Percentiles rank a stretch among this genome's conserved stretches.
Conservation (phyloP, 64 coral and sea anemone genomes). For the Pachyseris speciosa region DNA sequence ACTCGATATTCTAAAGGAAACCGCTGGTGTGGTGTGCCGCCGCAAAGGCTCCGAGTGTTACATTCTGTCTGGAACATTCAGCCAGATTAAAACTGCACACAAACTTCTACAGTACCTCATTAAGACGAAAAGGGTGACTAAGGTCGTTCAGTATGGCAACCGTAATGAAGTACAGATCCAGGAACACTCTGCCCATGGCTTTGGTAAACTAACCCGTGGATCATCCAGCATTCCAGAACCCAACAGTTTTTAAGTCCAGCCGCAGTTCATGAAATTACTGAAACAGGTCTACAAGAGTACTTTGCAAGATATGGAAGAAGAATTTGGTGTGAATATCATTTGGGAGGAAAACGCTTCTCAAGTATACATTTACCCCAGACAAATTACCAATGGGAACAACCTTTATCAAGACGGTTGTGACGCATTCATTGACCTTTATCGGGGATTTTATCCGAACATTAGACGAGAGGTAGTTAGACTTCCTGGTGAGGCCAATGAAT, state of each 20-base stretch:
- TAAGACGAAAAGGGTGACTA: background rate
- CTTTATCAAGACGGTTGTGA: slow-evolving; percentile 4
- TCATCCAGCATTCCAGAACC: too few species aligned
- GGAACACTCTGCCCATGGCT: too few species aligned
- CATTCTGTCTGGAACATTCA: slow-evolving; percentile 19
- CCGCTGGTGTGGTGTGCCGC: background rate
- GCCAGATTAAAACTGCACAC: background rate
- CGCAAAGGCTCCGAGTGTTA: background rate
- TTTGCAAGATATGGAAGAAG: background rate
- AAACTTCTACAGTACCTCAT: background rate
- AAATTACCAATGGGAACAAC: background rate
- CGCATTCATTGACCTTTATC: slow-evolving; percentile 24
- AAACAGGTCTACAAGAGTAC: background rate
- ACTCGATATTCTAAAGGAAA: background rate
- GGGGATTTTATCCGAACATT: background rate
- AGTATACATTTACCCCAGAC: background rate
- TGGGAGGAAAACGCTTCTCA: background rate
- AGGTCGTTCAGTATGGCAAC: background rate
- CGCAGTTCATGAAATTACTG: slow-evolving; percentile 20
- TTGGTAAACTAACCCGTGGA: too few species aligned
- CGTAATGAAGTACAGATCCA: background rate
- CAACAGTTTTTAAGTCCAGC: slow-evolving; percentile 4
- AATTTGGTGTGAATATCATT: background rate
- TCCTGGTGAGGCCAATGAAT: background rate
- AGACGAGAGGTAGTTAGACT: background rate